A percentile compares a stretch with the other conserved stretches of the same genome.
phyloP scores from a whole-genome alignment of 2,888 invertebrate species.

The Cordilura impudica region DNA sequence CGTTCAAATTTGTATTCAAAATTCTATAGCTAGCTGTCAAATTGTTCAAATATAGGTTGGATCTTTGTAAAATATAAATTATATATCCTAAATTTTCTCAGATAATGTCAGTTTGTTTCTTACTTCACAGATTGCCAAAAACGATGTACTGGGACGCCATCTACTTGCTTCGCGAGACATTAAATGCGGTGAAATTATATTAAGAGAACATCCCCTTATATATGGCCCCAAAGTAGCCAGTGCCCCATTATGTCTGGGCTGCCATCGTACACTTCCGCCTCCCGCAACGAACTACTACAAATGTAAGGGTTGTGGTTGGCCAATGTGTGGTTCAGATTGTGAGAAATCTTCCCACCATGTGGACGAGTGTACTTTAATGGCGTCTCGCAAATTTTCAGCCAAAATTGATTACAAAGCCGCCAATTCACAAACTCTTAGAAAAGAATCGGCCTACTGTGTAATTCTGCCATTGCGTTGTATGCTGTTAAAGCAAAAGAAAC shows the following conservation, averaged over 20 bases:
- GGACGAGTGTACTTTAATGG: constrained; percentile 82
- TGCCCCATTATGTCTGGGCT: constrained; percentile 82
- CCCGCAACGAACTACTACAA: constrained; percentile 79
- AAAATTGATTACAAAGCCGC: constrained; percentile 77
- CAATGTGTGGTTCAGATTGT: constrained; percentile 82
- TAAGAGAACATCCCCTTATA: constrained; percentile 83
- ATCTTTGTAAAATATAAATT: too few relatives aligned
- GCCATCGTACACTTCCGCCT: constrained; percentile 79
- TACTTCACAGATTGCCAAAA: constrained; percentile 78
- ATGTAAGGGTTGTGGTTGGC: constrained; percentile 84
- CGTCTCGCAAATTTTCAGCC: constrained; percentile 80
- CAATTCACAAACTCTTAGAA: constrained; percentile 67
- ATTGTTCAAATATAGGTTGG: too few relatives aligned
- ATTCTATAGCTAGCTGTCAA: too few relatives aligned
- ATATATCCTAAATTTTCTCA: too few relatives aligned
- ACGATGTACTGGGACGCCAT: constrained; percentile 81
- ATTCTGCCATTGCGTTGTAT: constrained; percentile 84
- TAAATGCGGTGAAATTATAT: constrained; percentile 83
- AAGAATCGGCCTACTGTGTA: constrained; percentile 83
- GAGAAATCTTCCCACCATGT: constrained; percentile 80
- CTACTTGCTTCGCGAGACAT: constrained; percentile 84
- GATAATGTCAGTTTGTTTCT: too few relatives aligned
- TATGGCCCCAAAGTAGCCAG: constrained; percentile 84
- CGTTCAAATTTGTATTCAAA: too few relatives aligned
- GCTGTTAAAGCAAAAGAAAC: constrained; percentile 80